Evolutionary conservation across 2,888 invertebrate species (phyloP), one percentile per base, ranked within the genome.

Genomic region (Octonoba sinensis): DNA sequence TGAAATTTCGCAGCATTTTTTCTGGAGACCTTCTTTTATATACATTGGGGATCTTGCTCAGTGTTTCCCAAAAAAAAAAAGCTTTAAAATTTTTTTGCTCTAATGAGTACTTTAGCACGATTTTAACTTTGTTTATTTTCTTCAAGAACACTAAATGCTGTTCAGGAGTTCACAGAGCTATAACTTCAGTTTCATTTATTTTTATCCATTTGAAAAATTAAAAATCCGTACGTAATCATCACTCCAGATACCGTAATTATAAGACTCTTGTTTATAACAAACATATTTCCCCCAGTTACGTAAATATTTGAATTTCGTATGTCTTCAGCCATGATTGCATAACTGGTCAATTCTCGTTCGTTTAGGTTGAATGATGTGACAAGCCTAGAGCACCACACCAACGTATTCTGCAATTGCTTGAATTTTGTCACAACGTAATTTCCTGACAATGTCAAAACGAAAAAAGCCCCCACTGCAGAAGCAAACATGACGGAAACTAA

Each of bases 271-370:
- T 66, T 67, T 22, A 78, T 72, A 4, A 72, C 54, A 22, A 78
- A 78, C 72, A 78, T 78, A 6, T 54, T 51, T 16, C 78, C 78
- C 6, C 78, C 78, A n/a, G 72, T 78, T 4, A 78, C 46, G 1
- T n/a, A 27, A 24, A 78, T 47, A 13, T 66, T 66, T 1, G 51
- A 18, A 22, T 36, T 44, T 46, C 24, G 65, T 51, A 78, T 54
- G 12, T 62, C 62, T 15, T 16, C 18, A 8, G 44, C 36, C 44
- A 62, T 44, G 6, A 62, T 12, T 12, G 62, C 16, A n/a, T 20
- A 44, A 4, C 62, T 12, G 1, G 13, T 6, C 15, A 62, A 1
- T 18, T 62, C 44, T 11, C 46, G n/a, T 16, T 44, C 44, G 8
- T 44, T 44, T 1, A n/a, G 8, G 11, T 15, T 12, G 3, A 2